Conservation (phyloP, 2,797 vertebrate genomes). For the Semaprochilodus insignis region DNA sequence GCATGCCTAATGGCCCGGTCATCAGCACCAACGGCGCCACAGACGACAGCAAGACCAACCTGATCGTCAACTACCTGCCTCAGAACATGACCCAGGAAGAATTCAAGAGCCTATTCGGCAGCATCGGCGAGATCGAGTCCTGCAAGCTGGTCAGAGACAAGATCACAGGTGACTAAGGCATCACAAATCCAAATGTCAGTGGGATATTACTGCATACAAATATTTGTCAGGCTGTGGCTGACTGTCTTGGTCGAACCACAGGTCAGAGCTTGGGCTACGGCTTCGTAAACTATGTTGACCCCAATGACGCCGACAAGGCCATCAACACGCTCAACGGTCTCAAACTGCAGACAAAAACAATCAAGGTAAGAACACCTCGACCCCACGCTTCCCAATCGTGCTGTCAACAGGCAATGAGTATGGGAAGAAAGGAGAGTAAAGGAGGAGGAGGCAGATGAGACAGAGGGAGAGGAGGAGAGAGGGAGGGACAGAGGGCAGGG, state of each 20-base stretch:
- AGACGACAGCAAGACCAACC: conserved; percentile 97
- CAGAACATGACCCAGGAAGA: conserved; percentile 99
- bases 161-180: conserved; percentile 86
- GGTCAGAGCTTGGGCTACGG: conserved; percentile 97
- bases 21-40: conserved; percentile 87
- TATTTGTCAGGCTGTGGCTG: background rate
- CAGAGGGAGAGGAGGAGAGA: conserved; percentile 73
- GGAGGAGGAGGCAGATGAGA: conserved; percentile 65
- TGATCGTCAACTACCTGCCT: conserved; percentile 98
- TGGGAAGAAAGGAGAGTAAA: conserved; percentile 57
- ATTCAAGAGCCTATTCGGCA: conserved; percentile 95
- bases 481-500: conserved; percentile 64
- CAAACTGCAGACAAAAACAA: conserved; percentile 98
- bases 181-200: background rate
- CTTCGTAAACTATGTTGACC: conserved; percentile 97
- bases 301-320: conserved; percentile 95
- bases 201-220: background rate
- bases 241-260: conserved; percentile 59
- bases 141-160: conserved; percentile 97
- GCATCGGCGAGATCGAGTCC: conserved; percentile 96
- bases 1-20: conserved; percentile 90
- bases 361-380: conserved; percentile 85
- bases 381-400: conserved; percentile 36
- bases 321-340: conserved; percentile 98
- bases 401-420: conserved; percentile 33